A percentile compares a stretch with the other conserved stretches of the same genome.
phyloP scores from a whole-genome alignment of 1,140 invertebrate genomes.

The Limonius californicus region DNA sequence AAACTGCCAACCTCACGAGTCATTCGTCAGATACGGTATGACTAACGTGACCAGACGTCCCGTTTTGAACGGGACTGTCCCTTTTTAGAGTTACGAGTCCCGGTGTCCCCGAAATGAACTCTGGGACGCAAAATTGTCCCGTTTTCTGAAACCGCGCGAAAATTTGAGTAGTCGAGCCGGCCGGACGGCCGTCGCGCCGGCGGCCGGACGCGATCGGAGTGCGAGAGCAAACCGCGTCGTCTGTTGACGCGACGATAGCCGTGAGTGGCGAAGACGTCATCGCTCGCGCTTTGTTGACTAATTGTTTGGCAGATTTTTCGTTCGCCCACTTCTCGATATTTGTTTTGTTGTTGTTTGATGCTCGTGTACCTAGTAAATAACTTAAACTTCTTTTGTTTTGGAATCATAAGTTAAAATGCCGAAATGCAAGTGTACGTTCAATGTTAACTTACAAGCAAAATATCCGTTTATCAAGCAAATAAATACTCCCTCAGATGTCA shows the following conservation, averaged over 20 bases:
- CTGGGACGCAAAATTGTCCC: conserved; percentile 12
- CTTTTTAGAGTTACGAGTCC: conserved; percentile 11
- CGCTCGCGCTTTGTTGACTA: no score
- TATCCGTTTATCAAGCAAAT: conserved; percentile 37
- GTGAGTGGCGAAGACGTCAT: no score
- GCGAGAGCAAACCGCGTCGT: no score
- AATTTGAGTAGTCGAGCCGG: background rate
- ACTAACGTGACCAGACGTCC: conserved; percentile 12
- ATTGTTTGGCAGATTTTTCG: no score
- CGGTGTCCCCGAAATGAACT: conserved; percentile 9
- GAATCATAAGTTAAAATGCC: conserved; percentile 16
- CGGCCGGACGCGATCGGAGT: background rate
- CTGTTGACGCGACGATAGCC: no score
- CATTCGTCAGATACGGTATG: no score
- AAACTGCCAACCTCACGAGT: no score
- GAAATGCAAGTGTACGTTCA: conserved; percentile 31
- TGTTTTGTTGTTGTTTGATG: no score
- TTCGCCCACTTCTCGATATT: no score
- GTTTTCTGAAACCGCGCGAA: conserved; percentile 1
- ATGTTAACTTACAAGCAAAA: conserved; percentile 23
- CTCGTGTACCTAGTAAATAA: no score
- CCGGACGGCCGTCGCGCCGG: background rate
- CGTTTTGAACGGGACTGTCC: conserved; percentile 18
- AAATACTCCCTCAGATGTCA: conserved; percentile 35
- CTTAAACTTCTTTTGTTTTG: conserved; percentile 7